Base-by-base conservation (phyloP, 2,113 vertebrate species). In the Mastomys coucha region DNA sequence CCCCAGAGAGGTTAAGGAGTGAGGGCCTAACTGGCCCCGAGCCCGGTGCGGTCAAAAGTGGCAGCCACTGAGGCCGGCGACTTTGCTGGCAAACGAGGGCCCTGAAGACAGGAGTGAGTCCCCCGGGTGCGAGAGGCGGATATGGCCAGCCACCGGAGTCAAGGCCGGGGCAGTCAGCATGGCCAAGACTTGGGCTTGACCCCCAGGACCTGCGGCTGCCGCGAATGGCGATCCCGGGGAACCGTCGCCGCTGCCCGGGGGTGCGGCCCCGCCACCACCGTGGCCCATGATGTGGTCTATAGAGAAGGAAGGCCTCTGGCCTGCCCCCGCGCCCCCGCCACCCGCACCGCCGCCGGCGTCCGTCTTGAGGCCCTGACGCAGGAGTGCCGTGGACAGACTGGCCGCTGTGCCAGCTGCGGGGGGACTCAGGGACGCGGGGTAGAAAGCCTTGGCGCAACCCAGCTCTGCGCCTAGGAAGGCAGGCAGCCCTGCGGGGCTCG, bases 221-320 rank as follows among this genome's bases (percentile, higher is more conserved):
- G 99, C 99, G 36, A 99, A 98, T 0, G 99, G 98, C 39, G 99
- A 98, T 97, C 98, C 98, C 51, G 98, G 98, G 80, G 98, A 98
- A 33, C 97, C 93, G 95, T 98, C 97, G 92, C 98, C 94, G 82
- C 97, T 95, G 28, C 98, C 98, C 63, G 98, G 96, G 94, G 98
- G 94, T 88, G 96, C 97, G 39, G 97, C 98, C 82, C 98, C 98
- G 81, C 97, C 97, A 97, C 98, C 98, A 12, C 97, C 96, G 72
- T 97, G 97, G 90, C 98, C 99, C 96, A 99, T 99, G 94, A 99
- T 99, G 97, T 99, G 99, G 99, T 99, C 99, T 99, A 99, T 99
- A 88, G 99, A 99, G 98, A 99, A 99, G 3, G 99, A 99, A 91
- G 99, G 99, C 94, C 99, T 98, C 88, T 97, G 98, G 73, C 99